Evolutionary conservation across 1,140 invertebrate species (phyloP), one percentile per base, ranked within the genome.

Genomic region (Amyelois transitella): DNA sequence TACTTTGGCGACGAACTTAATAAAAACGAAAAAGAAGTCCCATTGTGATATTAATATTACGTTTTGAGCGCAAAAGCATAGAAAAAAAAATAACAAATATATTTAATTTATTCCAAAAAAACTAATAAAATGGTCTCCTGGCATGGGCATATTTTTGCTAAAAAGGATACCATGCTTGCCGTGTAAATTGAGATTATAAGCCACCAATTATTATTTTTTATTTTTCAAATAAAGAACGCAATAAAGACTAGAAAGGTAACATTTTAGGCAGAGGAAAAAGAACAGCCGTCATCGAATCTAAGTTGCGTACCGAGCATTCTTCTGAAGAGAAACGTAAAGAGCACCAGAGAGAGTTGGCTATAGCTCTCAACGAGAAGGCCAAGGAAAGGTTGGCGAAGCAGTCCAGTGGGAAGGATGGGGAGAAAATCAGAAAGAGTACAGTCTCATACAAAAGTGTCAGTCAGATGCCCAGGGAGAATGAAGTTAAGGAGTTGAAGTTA

Each of bases 301-400:
- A 99, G 88, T 91, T 99, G 5, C 91, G 98, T 71, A 98, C 96
- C 50, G 99, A 99, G 81, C 94, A 96, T 66, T 98, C 97, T 18
- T 94, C 97, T 0, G 99, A 99, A 88, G 98, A 99, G 68, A 99
- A 99, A 86, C 91, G 99, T 17, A 97, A 98, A 74, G 93, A 97
- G 72, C 97, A 99, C 91, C 99, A 99, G 81, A 96, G 96, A 69
- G 98, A 99, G 89, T 88, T 99, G 22, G 97, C 96, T 0, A 91
- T 94, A 48, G 92, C 94, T 55, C 86, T 99, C 7, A 99, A 99
- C 78, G 95, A 97, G 77, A 94, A 95, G 51, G 99, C 98, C 0
- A 94, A 95, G 65, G 95, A 97, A 69, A 91, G 99, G 48, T 88
- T 99, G 18, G 96, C 97, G 6, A 95, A 97, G 69, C 94, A 96